These are phyloP conservation scores for Battus philenor DNA, from an alignment of 1,140 invertebrate species.

Conservation along the genomic window DNA sequence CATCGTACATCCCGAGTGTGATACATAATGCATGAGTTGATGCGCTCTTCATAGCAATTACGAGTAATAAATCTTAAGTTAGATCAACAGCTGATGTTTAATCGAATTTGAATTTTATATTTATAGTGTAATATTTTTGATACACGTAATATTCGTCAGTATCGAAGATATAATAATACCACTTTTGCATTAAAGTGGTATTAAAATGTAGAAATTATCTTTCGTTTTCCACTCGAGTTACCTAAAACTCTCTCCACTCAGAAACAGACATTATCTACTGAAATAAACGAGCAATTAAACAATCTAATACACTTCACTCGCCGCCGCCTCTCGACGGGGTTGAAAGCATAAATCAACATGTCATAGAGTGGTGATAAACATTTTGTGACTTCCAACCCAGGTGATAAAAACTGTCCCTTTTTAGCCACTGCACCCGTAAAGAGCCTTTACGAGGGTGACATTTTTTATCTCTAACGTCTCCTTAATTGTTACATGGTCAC, in stretches of 20 bases:
- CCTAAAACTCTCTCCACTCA: constrained; percentile 40
- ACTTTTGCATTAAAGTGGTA: too few relatives aligned
- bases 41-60: constrained; percentile 61
- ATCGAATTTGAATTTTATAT: constrained; percentile 37
- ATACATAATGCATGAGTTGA: constrained; percentile 70
- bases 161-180: too few relatives aligned
- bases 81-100: constrained; percentile 53
- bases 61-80: constrained; percentile 68
- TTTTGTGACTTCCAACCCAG: constrained; percentile 71
- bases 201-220: constrained; percentile 38
- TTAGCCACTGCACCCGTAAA: constrained; percentile 47
- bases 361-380: constrained; percentile 71
- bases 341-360: constrained; percentile 74
- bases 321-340: constrained; percentile 42
- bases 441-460: constrained; percentile 63
- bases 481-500: constrained; percentile 65
- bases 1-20: constrained; percentile 56
- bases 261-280: constrained; percentile 56
- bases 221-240: constrained; percentile 44
- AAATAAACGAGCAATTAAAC: constrained; percentile 75
- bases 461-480: constrained; percentile 64
- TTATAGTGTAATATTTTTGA: constrained; percentile 15
- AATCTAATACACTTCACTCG: constrained; percentile 67
- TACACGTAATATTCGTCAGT: not conserved
- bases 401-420: constrained; percentile 69